Evolutionary conservation across 2,113 vertebrate species (phyloP), one percentile per base, ranked within the genome.

Genomic region (Merops nubicus): DNA sequence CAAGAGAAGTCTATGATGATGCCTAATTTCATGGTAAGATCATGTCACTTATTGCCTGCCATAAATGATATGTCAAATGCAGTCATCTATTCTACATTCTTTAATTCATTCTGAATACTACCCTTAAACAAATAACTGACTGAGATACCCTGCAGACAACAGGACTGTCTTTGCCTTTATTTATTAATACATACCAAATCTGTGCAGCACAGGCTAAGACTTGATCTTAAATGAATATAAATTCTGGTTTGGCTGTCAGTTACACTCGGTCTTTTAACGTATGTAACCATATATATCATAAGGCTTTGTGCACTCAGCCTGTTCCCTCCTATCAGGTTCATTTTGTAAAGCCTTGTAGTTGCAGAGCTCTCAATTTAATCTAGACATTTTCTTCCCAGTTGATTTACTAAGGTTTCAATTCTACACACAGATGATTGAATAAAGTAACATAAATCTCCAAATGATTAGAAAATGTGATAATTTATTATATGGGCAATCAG

Each of bases 401-500:
- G 96, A 96, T 97, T 97, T 97, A 96, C 76, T 85, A 42, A 62
- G 36, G 50, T 80, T 96, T 92, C 89, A 48, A 63, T 95, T 97
- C 91, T 89, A 81, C 79, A 89, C 65, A 29, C 47, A 88, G 64
- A 56, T 94, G 56, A 80, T 92, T 91, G 78, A 96, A 94, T 93
- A 83, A 95, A 85, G 69, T 65, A 93, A 96, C 79, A 96, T 94
- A 97, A 98, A 97, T 97, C 88, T 96, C 59, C 33, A 21, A 90
- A 40, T 94, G 69, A 96, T 96, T 96, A 94, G 90, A 91, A 96
- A 97, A 97, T 94, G 89, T 74, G 95, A 95, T 96, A 40, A 15
- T 98, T 97, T 95, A 97, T 97, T 97, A 97, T 75, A 77, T 50
- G 84, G 95, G 64, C 96, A 98, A 97, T 94, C 94, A 94, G 69